Conservation (phyloP, 2,888 invertebrate genomes). For the Protophormia terraenovae region DNA sequence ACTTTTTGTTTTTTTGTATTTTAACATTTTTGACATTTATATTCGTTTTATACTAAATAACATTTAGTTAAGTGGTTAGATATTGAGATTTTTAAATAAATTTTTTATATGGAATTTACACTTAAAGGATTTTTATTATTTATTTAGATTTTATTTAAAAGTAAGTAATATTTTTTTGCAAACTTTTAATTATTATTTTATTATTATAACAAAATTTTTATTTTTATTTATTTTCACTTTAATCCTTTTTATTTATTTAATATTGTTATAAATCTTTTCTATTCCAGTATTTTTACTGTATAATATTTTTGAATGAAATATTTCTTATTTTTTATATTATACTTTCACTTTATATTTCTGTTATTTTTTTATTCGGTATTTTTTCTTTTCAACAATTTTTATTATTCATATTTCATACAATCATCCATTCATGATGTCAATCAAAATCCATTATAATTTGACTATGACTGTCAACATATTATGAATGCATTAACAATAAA, state of each 20-base stretch:
- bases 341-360: not conserved
- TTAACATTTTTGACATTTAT: not conserved
- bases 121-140: not conserved
- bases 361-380: not conserved
- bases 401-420: not conserved
- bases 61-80: not conserved
- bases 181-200: not conserved
- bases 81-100: not conserved
- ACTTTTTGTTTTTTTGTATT: not conserved
- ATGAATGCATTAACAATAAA: slow-evolving; percentile 25
- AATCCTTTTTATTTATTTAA: no score
- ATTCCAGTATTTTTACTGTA: no score
- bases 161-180: not conserved
- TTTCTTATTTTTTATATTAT: not conserved
- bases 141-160: not conserved
- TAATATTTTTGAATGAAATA: not conserved
- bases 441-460: slow-evolving; percentile 62
- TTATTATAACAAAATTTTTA: not conserved
- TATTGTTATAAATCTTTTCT: no score
- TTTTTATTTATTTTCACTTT: not conserved
- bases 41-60: not conserved
- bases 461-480: slow-evolving; percentile 45
- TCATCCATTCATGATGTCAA: slow-evolving; percentile 44
- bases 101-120: not conserved
- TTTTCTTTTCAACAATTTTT: not conserved